phyloP scores from a whole-genome alignment of 2,797 vertebrate genomes.

The Benthosema pterotum region DNA sequence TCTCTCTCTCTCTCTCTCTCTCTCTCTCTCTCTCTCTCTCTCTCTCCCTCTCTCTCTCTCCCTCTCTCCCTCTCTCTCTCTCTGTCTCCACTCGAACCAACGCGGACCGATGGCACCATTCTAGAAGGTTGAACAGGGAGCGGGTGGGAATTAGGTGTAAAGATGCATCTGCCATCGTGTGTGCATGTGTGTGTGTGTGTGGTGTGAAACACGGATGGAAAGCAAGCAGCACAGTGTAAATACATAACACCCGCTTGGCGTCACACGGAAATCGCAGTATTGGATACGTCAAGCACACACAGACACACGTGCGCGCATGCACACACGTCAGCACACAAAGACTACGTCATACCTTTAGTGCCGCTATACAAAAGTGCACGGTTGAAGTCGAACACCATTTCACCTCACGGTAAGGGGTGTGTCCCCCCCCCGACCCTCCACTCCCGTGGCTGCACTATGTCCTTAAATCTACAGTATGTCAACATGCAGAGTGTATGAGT shows the following conservation, averaged over 20 bases:
- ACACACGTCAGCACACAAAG: constrained; percentile 9
- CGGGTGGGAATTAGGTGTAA: constrained; percentile 47
- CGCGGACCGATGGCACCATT: constrained; percentile 35
- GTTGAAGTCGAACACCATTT: constrained; percentile 67
- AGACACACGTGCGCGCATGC: constrained; percentile 32
- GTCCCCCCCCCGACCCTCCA: constrained; percentile 49
- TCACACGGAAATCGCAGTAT: constrained; percentile 24
- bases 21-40: too few species aligned
- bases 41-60: too few species aligned
- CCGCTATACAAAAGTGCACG: constrained; percentile 70
- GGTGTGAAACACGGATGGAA: constrained; percentile 31
- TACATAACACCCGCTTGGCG: constrained; percentile 42
- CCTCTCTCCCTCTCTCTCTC: too few species aligned
- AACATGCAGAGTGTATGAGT: constrained; percentile 44
- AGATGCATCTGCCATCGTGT: constrained; percentile 26
- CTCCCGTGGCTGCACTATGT: constrained; percentile 51
- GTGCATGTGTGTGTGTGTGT: constrained; percentile 1
- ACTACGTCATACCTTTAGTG: constrained; percentile 33
- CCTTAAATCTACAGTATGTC: constrained; percentile 48
- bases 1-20: too few species aligned
- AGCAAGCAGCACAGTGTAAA: constrained; percentile 41
- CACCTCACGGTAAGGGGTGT: constrained; percentile 67
- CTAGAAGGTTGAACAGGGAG: constrained; percentile 32
- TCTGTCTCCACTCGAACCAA: constrained; percentile 56
- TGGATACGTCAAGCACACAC: constrained; percentile 29